Evolutionary conservation across 2,113 vertebrate species (phyloP), one percentile per base, ranked within the genome.

Genomic region (Cricetomys ansorgei): DNA sequence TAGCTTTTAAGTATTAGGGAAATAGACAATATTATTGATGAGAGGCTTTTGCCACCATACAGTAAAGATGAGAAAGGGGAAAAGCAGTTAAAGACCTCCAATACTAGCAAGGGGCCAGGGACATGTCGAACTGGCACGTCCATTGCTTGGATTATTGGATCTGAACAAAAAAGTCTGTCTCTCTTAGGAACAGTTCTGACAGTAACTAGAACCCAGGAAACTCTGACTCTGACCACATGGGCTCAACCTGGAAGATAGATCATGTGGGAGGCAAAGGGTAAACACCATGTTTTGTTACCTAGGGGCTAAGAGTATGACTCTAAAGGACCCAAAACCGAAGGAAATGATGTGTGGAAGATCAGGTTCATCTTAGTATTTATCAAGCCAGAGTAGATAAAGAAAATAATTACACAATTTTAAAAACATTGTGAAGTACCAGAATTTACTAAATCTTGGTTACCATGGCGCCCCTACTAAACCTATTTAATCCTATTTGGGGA

Each of bases 191-290:
- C 7, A 40, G 27, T 83, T 11, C 23, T 55, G 65, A 45, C 9
- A 29, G 7, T 53, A 72, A 77, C 59, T 25, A 25, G 7, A 13
- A 59, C 37, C 34, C 65, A 91, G 43, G 7, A 70, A 80, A 88
- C 8, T 1, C 1, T 34, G 3, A 21, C 27, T 50, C 50, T 80
- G 37, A 64, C 0, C 23, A 12, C 25, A 15, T 43, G 57, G 21
- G 7, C 10, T 13, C 21, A 9, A 27, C 31, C n/a, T 73, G n/a
- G 4, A 50, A 75, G 16, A 4, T 34, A 91, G 19, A 92, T n/a
- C n/a, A 11, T 17, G 4, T 76, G 17, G 1, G 1, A 40, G 1
- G 1, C 27, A 4, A 23, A 62, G 27, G 8, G 8, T n/a, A 84
- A 50, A 57, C 2, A 50, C 53, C 37, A 40, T 43, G 29, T 83